phyloP scores from a whole-genome alignment of 2,113 vertebrate genomes.

The Apodemus speciosus region DNA sequence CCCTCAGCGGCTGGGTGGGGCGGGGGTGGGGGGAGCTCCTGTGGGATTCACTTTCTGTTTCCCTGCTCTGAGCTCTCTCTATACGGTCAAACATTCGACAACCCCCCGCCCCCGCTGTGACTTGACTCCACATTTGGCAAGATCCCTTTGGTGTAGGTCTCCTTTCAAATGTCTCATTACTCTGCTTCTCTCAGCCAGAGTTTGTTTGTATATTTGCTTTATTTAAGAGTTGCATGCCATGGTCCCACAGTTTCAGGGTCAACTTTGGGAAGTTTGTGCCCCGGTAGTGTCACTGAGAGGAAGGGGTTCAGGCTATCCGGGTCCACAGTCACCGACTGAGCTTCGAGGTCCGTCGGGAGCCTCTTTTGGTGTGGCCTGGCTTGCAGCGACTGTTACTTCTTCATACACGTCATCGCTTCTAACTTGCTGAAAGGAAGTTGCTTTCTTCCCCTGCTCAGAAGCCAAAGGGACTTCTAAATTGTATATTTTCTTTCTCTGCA shows the following conservation, averaged over 20 bases:
- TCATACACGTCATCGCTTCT: neutral
- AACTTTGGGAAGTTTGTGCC: neutral
- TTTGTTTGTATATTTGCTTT: conserved; percentile 15
- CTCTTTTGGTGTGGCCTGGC: neutral
- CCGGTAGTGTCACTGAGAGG: neutral
- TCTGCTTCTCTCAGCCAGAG: neutral
- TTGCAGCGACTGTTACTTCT: neutral
- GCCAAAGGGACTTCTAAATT: conserved; percentile 21
- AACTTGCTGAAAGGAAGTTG: neutral
- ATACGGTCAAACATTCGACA: neutral
- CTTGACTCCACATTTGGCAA: neutral
- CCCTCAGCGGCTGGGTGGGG: neutral
- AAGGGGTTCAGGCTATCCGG: neutral
- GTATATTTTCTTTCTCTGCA: conserved; percentile 57
- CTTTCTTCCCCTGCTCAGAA: neutral
- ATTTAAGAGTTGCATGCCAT: neutral
- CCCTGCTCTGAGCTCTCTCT: no score
- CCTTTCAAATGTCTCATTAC: neutral
- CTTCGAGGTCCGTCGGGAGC: neutral
- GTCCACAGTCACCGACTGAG: accelerated
- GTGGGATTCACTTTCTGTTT: neutral
- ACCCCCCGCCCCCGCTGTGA: neutral
- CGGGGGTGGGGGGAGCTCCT: neutral
- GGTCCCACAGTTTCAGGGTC: neutral
- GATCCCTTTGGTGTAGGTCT: neutral